Conservation (phyloP, 2,113 vertebrate species). For the Neolamprologus sp. region DNA sequence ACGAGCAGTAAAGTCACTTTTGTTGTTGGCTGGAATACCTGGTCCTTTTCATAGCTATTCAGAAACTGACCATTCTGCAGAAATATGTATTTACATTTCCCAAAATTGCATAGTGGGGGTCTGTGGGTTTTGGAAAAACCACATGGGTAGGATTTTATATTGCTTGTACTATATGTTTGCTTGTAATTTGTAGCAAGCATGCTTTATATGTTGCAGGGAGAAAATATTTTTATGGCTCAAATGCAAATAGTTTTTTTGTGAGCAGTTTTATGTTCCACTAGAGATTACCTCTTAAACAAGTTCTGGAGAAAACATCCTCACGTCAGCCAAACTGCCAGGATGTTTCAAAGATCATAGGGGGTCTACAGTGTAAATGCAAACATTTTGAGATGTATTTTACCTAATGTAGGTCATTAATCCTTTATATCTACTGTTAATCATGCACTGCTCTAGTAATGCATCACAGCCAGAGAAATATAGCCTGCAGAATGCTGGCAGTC, state of each 20-base stretch:
- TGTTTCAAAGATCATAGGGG: neutral
- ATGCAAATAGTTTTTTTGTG: conserved; percentile 27
- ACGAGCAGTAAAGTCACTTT: neutral
- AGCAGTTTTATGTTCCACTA: conserved; percentile 16
- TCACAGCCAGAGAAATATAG: conserved; percentile 2
- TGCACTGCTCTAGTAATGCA: neutral
- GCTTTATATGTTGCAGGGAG: conserved; percentile 13
- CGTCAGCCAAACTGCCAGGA: neutral
- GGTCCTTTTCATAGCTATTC: neutral
- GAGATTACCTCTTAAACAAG: conserved; percentile 27
- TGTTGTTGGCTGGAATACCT: neutral
- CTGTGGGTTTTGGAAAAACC: conserved; percentile 8
- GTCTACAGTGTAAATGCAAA: neutral
- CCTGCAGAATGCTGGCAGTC: conserved; percentile 19
- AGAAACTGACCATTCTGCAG: neutral
- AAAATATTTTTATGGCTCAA: conserved; percentile 16
- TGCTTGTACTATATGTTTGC: neutral
- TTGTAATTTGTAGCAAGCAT: conserved; percentile 14
- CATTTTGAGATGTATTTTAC: conserved; percentile 6
- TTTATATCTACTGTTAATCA: conserved; percentile 36
- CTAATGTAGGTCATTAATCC: conserved; percentile 11
- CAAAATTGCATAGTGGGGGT: neutral
- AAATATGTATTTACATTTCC: conserved; percentile 38
- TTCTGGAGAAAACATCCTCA: neutral
- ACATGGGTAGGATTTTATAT: neutral